Evolutionary conservation across 2,888 invertebrate species (phyloP), one percentile per base, ranked within the genome.

Genomic region (Papilio demoleus): DNA sequence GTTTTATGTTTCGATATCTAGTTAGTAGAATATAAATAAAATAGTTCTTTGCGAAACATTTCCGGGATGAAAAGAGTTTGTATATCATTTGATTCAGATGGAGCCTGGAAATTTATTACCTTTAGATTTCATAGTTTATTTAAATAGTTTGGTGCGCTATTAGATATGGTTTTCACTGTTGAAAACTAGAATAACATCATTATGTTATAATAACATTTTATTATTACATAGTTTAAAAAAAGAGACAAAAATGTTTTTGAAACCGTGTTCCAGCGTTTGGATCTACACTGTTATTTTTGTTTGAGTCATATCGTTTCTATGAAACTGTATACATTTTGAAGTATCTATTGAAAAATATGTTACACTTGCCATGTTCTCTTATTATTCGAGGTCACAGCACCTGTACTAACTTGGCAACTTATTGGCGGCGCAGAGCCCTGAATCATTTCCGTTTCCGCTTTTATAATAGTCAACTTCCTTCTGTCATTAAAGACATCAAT

Each of bases 381-480:
- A 38, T 19, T 74, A 76, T 79, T 81, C 75, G 81, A 82, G 84
- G 85, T 80, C 84, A 76, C 64, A 68, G 73, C 50, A 75, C 76
- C 76, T 78, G 75, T 77, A 71, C 74, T 71, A 75, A 80, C 77
- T 80, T 74, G 79, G 75, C 71, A 71, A 75, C 73, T 74, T 76
- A 81, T 81, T 81, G 75, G 76, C 72, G 75, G 80, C 79, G 77
- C 78, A 81, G 79, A 81, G 76, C 76, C 74, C 73, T 74, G 74
- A 75, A 75, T 72, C 72, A 76, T 77, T 84, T 82, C 81, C 86
- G 83, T 80, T 86, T 83, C 81, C 79, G 79, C 71, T 72, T 70
- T 73, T 77, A 81, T 81, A 85, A 78, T 79, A 79, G 76, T 72
- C 64, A 69, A 76, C 85, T 86, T 88, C 87, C 86, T 84, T 80